These are phyloP conservation scores for Rachycentron canadum DNA, from an alignment of 2,797 vertebrate species.

Conservation along the genomic window DNA sequence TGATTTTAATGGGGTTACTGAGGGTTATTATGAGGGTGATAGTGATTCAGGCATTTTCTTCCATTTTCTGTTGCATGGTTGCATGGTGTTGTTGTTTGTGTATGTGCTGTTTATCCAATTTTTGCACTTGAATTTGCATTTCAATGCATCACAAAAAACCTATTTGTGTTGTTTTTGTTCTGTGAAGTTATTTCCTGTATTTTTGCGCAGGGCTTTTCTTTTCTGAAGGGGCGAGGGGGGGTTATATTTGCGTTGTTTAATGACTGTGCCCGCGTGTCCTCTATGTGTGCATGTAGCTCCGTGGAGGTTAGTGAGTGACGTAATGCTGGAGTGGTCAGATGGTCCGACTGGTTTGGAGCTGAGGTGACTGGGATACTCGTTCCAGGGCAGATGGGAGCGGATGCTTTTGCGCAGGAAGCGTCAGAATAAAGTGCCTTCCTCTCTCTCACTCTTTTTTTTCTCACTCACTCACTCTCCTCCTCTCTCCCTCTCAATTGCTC, in stretches of 20 bases:
- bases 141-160: conserved; percentile 9
- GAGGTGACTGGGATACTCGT: conserved; percentile 45
- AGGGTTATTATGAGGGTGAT: conserved; percentile 47
- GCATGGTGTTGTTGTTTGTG: conserved; percentile 6
- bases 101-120: conserved; percentile 4
- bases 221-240: not conserved
- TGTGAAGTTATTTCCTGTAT: not conserved
- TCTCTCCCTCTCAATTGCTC: conserved; percentile 42
- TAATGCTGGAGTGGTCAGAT: conserved; percentile 54
- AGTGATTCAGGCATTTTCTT: conserved; percentile 31
- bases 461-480: conserved; percentile 10
- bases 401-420: conserved; percentile 58
- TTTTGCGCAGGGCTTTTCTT: not conserved
- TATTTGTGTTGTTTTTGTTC: conserved; percentile 8
- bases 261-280: not conserved
- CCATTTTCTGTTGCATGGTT: conserved; percentile 7
- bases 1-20: conserved; percentile 58
- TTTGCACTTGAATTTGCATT: conserved; percentile 36
- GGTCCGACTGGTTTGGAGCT: conserved; percentile 50
- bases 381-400: conserved; percentile 62
- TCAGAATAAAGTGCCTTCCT: conserved; percentile 47
- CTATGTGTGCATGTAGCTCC: conserved; percentile 3
- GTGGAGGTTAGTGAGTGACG: conserved; percentile 7
- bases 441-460: conserved; percentile 17
- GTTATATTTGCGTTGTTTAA: conserved; percentile 19